Conservation (phyloP, 1,140 invertebrate species). For the Saccostrea glomerata region DNA sequence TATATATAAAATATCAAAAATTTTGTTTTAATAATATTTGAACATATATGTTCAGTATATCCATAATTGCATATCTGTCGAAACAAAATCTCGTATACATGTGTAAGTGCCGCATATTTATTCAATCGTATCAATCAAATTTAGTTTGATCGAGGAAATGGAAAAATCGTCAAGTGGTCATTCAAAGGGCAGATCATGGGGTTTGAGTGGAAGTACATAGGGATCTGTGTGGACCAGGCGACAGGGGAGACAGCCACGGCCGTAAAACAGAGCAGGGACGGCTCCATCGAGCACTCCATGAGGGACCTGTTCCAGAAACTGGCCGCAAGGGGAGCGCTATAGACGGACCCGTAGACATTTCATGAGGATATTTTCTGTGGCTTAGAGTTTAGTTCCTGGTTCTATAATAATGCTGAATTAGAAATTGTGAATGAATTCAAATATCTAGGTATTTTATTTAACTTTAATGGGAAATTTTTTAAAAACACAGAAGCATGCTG, state of each 20-base stretch:
- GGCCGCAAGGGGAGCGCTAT: neutral
- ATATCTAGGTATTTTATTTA: no score
- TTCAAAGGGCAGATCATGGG: slow-evolving; percentile 45
- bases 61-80: no score
- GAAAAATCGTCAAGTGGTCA: slow-evolving; percentile 44
- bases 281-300: slow-evolving; percentile 45
- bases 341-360: neutral
- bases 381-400: neutral
- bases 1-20: no score
- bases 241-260: slow-evolving; percentile 42
- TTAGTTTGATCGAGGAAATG: slow-evolving; percentile 43
- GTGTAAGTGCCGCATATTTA: no score
- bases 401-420: no score
- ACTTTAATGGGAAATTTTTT: no score
- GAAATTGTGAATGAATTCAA: no score
- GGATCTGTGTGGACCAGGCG: slow-evolving; percentile 36
- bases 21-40: no score
- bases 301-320: slow-evolving; percentile 43
- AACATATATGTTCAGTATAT: no score
- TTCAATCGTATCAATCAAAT: neutral
- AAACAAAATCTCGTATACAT: no score
- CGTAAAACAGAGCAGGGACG: slow-evolving; percentile 43
- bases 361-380: neutral
- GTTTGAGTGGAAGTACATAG: slow-evolving; percentile 51
- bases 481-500: no score